A percentile compares a stretch with the other conserved stretches of the same genome.
These are phyloP conservation scores for Meandrusa payeni DNA, from an alignment of 2,888 invertebrate genomes.

Conservation along the genomic window DNA sequence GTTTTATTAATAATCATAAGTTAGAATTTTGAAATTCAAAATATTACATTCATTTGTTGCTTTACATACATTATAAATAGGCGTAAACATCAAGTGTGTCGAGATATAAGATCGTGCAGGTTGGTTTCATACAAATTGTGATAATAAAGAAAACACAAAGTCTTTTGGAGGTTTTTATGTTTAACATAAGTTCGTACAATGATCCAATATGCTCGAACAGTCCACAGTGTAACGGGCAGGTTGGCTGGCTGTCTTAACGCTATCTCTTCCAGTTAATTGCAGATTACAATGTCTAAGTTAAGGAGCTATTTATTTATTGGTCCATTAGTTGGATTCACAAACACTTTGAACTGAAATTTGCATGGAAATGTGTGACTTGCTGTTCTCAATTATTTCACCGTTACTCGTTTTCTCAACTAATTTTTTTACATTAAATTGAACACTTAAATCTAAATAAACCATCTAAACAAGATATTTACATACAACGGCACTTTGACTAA, in stretches of 20 bases:
- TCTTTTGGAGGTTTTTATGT: slow-evolving; percentile 68
- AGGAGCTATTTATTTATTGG: slow-evolving; percentile 65
- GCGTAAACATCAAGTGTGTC: too few relatives aligned
- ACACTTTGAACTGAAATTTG: slow-evolving; percentile 52
- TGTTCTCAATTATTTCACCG: slow-evolving; percentile 46
- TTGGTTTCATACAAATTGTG: not conserved
- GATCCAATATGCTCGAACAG: slow-evolving; percentile 72
- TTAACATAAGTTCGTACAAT: slow-evolving; percentile 78
- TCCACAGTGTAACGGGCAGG: slow-evolving; percentile 53
- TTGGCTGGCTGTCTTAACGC: slow-evolving; percentile 45
- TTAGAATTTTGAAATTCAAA: too few relatives aligned
- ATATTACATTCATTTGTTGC: too few relatives aligned
- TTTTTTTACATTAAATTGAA: slow-evolving; percentile 74
- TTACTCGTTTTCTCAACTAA: slow-evolving; percentile 60
- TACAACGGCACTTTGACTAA: slow-evolving; percentile 71
- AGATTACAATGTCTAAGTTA: slow-evolving; percentile 52
- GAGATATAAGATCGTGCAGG: too few relatives aligned
- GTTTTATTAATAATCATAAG: too few relatives aligned
- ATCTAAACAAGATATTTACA: slow-evolving; percentile 78
- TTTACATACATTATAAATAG: too few relatives aligned
- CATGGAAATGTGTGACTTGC: slow-evolving; percentile 48
- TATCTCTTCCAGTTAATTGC: slow-evolving; percentile 34
- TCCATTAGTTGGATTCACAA: slow-evolving; percentile 69
- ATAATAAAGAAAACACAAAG: slow-evolving; percentile 50
- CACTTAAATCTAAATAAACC: slow-evolving; percentile 76